Conservation (phyloP, 2,797 vertebrate genomes). For the Sylvilagus floridanus region DNA sequence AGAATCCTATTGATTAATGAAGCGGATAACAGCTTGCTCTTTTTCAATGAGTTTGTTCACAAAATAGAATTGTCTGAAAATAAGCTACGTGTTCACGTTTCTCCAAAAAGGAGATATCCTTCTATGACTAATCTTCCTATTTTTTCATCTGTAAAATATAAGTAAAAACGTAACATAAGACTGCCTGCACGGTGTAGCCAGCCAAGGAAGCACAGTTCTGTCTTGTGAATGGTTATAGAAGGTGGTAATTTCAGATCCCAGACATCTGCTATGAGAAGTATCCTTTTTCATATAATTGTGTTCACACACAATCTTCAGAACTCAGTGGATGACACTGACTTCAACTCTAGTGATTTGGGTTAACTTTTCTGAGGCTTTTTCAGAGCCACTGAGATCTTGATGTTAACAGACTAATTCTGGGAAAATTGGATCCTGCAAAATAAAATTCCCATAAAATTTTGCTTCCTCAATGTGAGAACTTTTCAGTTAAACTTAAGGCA, state of each 20-base stretch:
- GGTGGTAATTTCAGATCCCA: background rate
- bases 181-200: background rate
- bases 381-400: background rate
- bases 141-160: conserved; percentile 23
- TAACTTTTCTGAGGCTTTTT: background rate
- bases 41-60: background rate
- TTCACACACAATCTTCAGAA: background rate
- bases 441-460: background rate
- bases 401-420: background rate
- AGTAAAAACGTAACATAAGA: background rate
- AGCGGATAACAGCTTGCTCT: background rate
- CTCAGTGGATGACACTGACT: background rate
- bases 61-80: background rate
- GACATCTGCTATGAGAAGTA: background rate
- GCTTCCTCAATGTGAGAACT: background rate
- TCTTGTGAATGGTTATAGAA: background rate
- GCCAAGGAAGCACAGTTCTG: background rate
- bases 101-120: background rate
- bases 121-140: background rate
- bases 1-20: background rate
- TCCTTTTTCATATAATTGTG: background rate
- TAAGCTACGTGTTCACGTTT: background rate
- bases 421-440: background rate
- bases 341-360: accelerated
- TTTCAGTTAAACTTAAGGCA: background rate